Percentiles rank a stretch among this genome's conserved stretches.
phyloP scores from a whole-genome alignment of 1,140 invertebrate species.

The Drosophila lacteicornis region DNA sequence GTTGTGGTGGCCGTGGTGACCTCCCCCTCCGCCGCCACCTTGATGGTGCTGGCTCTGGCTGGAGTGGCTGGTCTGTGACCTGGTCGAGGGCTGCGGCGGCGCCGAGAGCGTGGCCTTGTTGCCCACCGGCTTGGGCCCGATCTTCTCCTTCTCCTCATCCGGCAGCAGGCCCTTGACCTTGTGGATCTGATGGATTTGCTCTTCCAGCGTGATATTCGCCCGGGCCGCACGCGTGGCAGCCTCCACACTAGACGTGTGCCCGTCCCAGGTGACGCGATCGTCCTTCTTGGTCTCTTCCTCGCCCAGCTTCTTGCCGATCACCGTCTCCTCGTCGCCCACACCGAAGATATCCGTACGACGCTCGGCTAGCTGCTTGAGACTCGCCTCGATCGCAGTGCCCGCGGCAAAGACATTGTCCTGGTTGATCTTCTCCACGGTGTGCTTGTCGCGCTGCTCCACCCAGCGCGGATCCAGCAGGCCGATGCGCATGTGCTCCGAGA shows the following conservation, averaged over 20 bases:
- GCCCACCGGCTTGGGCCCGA: constrained; percentile 91
- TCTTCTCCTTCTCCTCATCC: constrained; percentile 97
- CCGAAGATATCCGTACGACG: constrained; percentile 99
- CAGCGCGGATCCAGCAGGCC: constrained; percentile 98
- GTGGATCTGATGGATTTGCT: constrained; percentile 98
- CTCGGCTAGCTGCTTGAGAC: constrained; percentile 97
- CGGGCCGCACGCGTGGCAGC: constrained; percentile 95
- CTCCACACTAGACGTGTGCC: constrained; percentile 97
- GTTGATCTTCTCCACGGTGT: constrained; percentile 89
- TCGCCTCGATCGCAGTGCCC: constrained; percentile 96
- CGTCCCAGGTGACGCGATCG: constrained; percentile 98
- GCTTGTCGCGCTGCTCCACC: constrained; percentile 97
- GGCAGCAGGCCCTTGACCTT: constrained; percentile 96
- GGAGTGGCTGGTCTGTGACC: constrained; percentile 55
- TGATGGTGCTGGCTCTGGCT: constrained; percentile 63
- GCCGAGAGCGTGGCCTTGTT: constrained; percentile 74
- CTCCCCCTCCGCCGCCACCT: constrained; percentile 41
- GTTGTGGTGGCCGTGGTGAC: constrained; percentile 53
- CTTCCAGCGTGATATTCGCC: constrained; percentile 97
- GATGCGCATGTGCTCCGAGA: constrained; percentile 99
- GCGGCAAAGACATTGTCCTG: constrained; percentile 88
- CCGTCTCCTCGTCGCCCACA: constrained; percentile 98
- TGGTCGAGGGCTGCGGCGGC: constrained; percentile 64
- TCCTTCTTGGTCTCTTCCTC: constrained; percentile 96
- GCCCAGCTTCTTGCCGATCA: constrained; percentile 99